These are phyloP conservation scores for Embidobia sp. DNA, from an alignment of 2,888 invertebrate genomes.

Conservation along the genomic window DNA sequence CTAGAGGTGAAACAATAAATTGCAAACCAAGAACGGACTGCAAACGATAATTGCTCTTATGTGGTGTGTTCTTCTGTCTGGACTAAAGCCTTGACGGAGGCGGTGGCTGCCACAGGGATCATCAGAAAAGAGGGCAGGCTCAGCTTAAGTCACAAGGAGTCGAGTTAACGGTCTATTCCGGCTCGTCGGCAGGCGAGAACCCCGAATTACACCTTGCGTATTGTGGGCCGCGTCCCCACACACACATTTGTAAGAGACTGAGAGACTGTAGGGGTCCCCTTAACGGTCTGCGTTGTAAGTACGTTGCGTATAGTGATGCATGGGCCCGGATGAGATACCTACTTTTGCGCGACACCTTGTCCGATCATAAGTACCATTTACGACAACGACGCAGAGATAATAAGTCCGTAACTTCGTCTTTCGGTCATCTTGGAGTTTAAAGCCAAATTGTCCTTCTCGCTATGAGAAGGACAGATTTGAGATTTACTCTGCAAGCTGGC, in stretches of 20 bases:
- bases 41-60: no score
- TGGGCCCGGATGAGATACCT: slow-evolving; percentile 72
- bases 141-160: slow-evolving; percentile 74
- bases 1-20: no score
- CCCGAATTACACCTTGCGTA: slow-evolving; percentile 53
- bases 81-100: slow-evolving; percentile 78
- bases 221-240: slow-evolving; percentile 49
- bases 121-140: slow-evolving; percentile 79
- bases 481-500: slow-evolving; percentile 1
- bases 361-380: slow-evolving; percentile 55
- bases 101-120: slow-evolving; percentile 81
- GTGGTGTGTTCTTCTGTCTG: slow-evolving; percentile 69
- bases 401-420: slow-evolving; percentile 3
- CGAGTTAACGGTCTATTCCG: slow-evolving; percentile 70
- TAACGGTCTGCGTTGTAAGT: slow-evolving; percentile 78
- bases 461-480: slow-evolving; percentile 17
- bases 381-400: slow-evolving; percentile 19
- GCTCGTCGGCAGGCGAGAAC: slow-evolving; percentile 57
- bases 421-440: slow-evolving; percentile 1
- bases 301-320: slow-evolving; percentile 78
- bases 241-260: slow-evolving; percentile 64
- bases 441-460: slow-evolving; percentile 15
- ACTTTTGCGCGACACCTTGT: slow-evolving; percentile 30
- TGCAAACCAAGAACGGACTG: no score
- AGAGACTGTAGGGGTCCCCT: slow-evolving; percentile 67